These are phyloP conservation scores for Dicrostonyx torquatus DNA, from an alignment of 2,797 vertebrate species.

Conservation along the genomic window DNA sequence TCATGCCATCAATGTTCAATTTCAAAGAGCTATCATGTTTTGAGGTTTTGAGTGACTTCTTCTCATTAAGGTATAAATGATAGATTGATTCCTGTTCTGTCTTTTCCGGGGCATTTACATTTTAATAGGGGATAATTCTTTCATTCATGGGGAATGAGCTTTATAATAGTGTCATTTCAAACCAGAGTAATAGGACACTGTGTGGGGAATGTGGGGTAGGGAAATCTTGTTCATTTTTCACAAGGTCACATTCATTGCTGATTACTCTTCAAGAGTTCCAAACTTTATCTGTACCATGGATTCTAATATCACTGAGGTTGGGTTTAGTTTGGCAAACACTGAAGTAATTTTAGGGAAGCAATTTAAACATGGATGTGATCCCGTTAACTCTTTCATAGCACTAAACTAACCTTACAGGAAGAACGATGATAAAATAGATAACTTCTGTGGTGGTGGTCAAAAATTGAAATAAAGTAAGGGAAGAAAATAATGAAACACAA, in stretches of 20 bases:
- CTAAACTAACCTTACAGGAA: background rate
- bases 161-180: slow-evolving; percentile 69
- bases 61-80: slow-evolving; percentile 77
- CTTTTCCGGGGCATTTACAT: slow-evolving; percentile 78
- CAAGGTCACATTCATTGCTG: slow-evolving; percentile 31
- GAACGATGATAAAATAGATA: background rate
- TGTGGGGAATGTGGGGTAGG: slow-evolving; percentile 22
- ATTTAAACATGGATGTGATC: background rate
- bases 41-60: slow-evolving; percentile 71
- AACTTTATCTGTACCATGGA: slow-evolving; percentile 19
- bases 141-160: slow-evolving; percentile 76
- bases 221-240: slow-evolving; percentile 52
- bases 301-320: background rate
- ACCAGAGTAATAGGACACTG: slow-evolving; percentile 51
- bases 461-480: slow-evolving; percentile 10
- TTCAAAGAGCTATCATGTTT: slow-evolving; percentile 64
- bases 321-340: background rate
- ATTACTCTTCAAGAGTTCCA: slow-evolving; percentile 52
- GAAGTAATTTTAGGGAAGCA: background rate
- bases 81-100: slow-evolving; percentile 69
- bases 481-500: slow-evolving; percentile 39
- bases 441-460: background rate
- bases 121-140: slow-evolving; percentile 79
- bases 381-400: slow-evolving; percentile 29
- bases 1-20: slow-evolving; percentile 35